These are phyloP conservation scores for Perca schrenkii DNA, from an alignment of 2,113 vertebrate genomes.

Conservation along the genomic window DNA sequence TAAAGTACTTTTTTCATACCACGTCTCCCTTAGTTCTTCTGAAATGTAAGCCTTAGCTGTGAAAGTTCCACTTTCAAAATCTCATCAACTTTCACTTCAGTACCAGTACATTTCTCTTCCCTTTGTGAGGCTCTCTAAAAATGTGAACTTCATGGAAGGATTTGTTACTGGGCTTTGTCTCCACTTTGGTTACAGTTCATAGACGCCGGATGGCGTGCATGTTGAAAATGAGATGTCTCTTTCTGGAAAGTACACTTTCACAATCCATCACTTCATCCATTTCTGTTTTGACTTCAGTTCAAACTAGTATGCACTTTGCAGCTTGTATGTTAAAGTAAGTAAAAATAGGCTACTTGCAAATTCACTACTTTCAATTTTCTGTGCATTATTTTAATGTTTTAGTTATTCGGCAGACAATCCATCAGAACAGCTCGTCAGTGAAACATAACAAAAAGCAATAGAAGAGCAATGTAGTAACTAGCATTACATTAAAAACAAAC, in stretches of 20 bases:
- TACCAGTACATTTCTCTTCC: not conserved
- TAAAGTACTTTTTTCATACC: not conserved
- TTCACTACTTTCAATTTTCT: not conserved
- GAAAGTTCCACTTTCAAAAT: slow-evolving; percentile 27
- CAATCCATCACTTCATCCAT: not conserved
- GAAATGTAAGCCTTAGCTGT: slow-evolving; percentile 10
- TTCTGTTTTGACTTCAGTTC: not conserved
- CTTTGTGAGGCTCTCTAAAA: slow-evolving; percentile 19
- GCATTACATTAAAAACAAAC: not conserved
- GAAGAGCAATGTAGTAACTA: not conserved
- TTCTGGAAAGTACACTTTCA: slow-evolving; percentile 9
- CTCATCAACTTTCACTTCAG: slow-evolving; percentile 22
- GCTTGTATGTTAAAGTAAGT: not conserved
- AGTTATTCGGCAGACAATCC: not conserved
- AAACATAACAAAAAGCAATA: not conserved
- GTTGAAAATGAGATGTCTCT: not conserved
- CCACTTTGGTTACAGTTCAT: not conserved
- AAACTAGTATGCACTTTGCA: slow-evolving; percentile 1
- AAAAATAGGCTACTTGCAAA: not conserved
- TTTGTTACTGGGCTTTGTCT: not conserved
- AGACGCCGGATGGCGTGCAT: not conserved
- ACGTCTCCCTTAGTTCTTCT: slow-evolving; percentile 21
- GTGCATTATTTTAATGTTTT: not conserved
- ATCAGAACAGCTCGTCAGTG: not conserved
- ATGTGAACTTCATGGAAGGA: not conserved